Conservation (phyloP, 2,113 vertebrate species). For the Gymnocephalus cernua region DNA sequence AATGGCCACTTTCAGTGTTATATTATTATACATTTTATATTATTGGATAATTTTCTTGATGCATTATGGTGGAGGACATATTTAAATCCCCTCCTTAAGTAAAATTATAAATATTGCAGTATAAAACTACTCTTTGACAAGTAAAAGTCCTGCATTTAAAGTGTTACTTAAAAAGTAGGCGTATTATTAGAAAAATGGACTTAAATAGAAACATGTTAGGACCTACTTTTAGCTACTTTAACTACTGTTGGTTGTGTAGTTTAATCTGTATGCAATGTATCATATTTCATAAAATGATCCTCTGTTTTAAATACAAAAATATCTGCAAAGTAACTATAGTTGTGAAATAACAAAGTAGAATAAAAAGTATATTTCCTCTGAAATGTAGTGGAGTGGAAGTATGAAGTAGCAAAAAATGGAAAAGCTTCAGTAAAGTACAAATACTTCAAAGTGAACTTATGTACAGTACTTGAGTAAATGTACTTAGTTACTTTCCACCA, state of each 20-base stretch:
- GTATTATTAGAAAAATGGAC: neutral
- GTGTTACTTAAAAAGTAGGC: neutral
- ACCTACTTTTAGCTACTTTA: neutral
- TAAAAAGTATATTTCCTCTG: neutral
- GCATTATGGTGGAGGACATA: neutral
- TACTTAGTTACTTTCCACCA: neutral
- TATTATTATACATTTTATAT: neutral
- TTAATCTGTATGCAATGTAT: neutral
- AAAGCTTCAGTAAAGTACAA: neutral
- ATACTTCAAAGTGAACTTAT: neutral
- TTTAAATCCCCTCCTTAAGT: neutral
- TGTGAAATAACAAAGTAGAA: neutral
- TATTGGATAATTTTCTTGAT: neutral
- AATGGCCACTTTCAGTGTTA: neutral
- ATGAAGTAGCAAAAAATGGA: neutral
- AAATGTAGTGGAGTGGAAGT: neutral
- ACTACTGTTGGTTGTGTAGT: neutral
- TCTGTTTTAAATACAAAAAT: neutral
- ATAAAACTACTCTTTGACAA: neutral
- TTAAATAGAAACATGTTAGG: neutral
- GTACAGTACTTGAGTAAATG: neutral
- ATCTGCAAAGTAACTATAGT: neutral
- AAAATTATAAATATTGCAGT: neutral
- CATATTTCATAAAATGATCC: neutral
- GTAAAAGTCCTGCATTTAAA: neutral